A percentile compares a stretch with the other conserved stretches of the same genome.
phyloP scores from a whole-genome alignment of 2,113 vertebrate species.

The Trogon surrucura region DNA sequence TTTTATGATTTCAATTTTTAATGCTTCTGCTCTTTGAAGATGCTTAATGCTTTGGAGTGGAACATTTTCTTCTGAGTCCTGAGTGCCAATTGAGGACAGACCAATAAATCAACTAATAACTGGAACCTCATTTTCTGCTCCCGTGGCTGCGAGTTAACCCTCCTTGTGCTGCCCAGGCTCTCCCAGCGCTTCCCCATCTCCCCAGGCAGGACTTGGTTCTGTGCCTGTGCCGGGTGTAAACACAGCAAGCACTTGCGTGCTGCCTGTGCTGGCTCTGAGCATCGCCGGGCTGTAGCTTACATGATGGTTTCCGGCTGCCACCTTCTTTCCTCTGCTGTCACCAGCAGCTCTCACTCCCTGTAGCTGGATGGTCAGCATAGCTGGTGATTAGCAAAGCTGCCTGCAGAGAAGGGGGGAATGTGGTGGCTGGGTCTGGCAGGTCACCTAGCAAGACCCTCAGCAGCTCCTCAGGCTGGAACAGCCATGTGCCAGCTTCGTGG shows the following conservation, averaged over 20 bases:
- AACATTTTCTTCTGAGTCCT: slow-evolving; percentile 83
- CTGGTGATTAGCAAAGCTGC: background rate
- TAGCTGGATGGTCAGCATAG: background rate
- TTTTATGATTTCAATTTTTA: slow-evolving; percentile 87
- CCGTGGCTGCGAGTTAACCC: slow-evolving; percentile 67
- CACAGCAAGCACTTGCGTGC: background rate
- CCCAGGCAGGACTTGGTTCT: background rate
- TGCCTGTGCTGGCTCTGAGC: background rate
- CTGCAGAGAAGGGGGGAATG: background rate
- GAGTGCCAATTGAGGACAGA: slow-evolving; percentile 79
- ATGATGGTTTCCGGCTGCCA: background rate
- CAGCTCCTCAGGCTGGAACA: background rate
- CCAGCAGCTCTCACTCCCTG: rapidly evolving
- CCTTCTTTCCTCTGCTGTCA: background rate
- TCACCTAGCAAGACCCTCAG: background rate
- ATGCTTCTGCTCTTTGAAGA: slow-evolving; percentile 85
- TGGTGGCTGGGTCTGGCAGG: background rate
- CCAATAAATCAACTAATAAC: slow-evolving; percentile 85
- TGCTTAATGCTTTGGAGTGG: slow-evolving; percentile 83
- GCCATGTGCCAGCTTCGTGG: background rate
- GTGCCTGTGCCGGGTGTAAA: background rate
- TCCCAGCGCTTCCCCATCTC: background rate
- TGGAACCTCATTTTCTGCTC: slow-evolving; percentile 82
- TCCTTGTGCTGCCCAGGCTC: background rate
- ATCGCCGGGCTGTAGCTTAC: background rate